phyloP scores from a whole-genome alignment of 2,888 invertebrate species.

The Limnephilus rhombicus region DNA sequence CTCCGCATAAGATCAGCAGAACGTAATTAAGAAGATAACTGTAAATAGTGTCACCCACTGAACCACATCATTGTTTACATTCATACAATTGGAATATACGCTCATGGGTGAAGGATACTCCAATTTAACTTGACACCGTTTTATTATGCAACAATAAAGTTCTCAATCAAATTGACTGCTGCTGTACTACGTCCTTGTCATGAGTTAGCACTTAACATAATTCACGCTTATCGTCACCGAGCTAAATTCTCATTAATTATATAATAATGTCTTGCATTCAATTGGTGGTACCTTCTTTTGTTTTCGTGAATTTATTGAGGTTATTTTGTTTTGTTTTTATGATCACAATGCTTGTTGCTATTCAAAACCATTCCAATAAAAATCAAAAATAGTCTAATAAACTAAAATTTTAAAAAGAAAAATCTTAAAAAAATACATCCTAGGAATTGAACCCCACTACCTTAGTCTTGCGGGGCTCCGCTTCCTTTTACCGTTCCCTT shows the following conservation, averaged over 20 bases:
- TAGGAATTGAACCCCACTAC: no score
- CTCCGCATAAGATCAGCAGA: neutral
- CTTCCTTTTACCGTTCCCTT: no score
- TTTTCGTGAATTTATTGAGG: neutral
- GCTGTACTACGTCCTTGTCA: constrained; percentile 19
- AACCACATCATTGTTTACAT: constrained; percentile 30
- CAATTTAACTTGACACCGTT: constrained; percentile 53
- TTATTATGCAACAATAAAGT: constrained; percentile 56
- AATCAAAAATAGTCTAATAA: no score
- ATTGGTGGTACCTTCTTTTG: neutral
- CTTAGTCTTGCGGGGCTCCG: no score
- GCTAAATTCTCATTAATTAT: neutral
- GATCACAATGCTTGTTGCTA: neutral
- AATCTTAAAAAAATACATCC: no score
- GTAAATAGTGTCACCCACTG: constrained; percentile 18
- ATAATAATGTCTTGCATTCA: neutral
- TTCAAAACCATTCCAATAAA: neutral
- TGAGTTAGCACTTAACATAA: neutral
- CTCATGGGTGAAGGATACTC: constrained; percentile 54
- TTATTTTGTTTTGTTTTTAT: neutral
- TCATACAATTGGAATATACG: constrained; percentile 27
- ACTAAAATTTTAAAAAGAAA: no score
- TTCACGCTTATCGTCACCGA: neutral
- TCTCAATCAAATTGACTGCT: constrained; percentile 19
- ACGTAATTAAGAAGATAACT: neutral